Conservation (phyloP, 2,113 vertebrate species). For the Rhea americana region DNA sequence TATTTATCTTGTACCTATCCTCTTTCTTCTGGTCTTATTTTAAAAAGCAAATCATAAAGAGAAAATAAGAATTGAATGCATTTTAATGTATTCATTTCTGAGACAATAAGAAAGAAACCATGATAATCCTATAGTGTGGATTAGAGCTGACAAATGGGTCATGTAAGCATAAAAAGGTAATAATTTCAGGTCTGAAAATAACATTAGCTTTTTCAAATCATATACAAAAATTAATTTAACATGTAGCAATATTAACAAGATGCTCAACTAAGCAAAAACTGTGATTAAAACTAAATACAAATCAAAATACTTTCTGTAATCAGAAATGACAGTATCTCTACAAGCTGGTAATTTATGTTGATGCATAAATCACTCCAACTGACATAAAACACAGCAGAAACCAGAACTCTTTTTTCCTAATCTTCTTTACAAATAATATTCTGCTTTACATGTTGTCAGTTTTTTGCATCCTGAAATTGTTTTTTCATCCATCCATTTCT, state of each 20-base stretch:
- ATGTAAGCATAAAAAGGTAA: neutral
- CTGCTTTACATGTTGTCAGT: neutral
- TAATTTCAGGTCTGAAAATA: conserved; percentile 37
- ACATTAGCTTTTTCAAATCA: conserved; percentile 50
- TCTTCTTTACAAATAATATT: conserved; percentile 42
- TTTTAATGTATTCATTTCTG: neutral
- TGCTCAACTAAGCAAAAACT: conserved; percentile 67
- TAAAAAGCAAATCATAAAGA: neutral
- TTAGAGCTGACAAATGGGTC: neutral
- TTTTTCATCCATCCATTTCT: conserved; percentile 16
- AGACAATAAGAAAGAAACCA: neutral
- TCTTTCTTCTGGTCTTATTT: neutral
- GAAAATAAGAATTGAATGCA: neutral
- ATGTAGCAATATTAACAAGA: conserved; percentile 63
- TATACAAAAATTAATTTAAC: conserved; percentile 46
- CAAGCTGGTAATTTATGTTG: conserved; percentile 47
- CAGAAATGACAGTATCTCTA: conserved; percentile 46
- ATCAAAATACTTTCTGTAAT: conserved; percentile 56
- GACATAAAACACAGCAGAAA: conserved; percentile 33
- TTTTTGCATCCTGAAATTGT: conserved; percentile 5
- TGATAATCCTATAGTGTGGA: neutral
- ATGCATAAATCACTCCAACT: conserved; percentile 29
- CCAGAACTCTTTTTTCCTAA: conserved; percentile 6
- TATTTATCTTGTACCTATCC: neutral
- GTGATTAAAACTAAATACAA: conserved; percentile 76